A percentile compares a stretch with the other conserved stretches of the same genome.
These are phyloP conservation scores for Drosophila kambysellisi DNA, from an alignment of 2,888 invertebrate species.

Conservation along the genomic window DNA sequence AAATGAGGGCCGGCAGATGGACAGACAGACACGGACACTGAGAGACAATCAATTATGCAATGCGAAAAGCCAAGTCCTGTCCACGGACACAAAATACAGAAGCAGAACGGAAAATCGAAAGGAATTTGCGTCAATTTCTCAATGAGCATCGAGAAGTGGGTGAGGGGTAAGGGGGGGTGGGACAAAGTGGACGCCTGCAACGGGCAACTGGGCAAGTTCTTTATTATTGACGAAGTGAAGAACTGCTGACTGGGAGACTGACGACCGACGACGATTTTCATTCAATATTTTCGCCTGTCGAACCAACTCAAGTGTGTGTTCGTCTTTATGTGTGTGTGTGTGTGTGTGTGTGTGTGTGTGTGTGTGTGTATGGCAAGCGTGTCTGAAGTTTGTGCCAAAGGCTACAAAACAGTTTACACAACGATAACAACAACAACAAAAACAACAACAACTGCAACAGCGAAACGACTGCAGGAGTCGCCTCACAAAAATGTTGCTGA, in stretches of 20 bases:
- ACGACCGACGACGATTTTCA: conserved; percentile 59
- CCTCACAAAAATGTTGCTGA: conserved; percentile 69
- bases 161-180: conserved; percentile 1
- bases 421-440: conserved; percentile 10
- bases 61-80: conserved; percentile 72
- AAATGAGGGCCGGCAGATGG: conserved; percentile 36
- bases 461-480: conserved; percentile 14
- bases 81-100: conserved; percentile 47
- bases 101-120: conserved; percentile 67
- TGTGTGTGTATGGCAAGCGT: conserved; percentile 41
- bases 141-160: conserved; percentile 46
- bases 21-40: conserved; percentile 6
- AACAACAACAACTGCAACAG: background rate
- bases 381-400: conserved; percentile 73
- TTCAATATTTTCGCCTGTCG: conserved; percentile 63
- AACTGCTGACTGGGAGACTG: conserved; percentile 48
- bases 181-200: conserved; percentile 59
- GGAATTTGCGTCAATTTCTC: conserved; percentile 74
- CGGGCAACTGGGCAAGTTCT: conserved; percentile 23
- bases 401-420: conserved; percentile 73
- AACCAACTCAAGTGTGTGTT: conserved; percentile 5
- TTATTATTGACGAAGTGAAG: conserved; percentile 67
- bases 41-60: conserved; percentile 73
- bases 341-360: conserved; percentile 10
- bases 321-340: conserved; percentile 4